Evolutionary conservation across 2,888 invertebrate genomes (phyloP).

Genomic region (Drosophila vallismaia): DNA sequence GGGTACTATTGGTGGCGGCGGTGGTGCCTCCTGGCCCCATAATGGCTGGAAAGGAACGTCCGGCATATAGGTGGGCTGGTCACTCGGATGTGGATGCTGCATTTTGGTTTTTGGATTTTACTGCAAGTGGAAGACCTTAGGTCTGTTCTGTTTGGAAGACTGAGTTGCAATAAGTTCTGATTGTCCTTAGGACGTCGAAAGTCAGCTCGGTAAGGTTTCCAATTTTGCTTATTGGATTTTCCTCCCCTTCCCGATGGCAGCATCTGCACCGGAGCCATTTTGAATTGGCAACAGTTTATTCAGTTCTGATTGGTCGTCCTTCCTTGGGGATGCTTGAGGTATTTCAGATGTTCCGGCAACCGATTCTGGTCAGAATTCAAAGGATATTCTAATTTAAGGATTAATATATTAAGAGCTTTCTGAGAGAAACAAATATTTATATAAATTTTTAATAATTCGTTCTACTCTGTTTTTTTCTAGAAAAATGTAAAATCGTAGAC

Average conservation of each 20-base stretch:
- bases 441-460: too few relatives aligned
- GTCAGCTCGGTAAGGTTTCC: slow-evolving; percentile 20
- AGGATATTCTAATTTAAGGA: background rate
- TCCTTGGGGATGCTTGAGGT: slow-evolving; percentile 11
- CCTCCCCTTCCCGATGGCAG: slow-evolving; percentile 48
- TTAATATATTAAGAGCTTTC: too few relatives aligned
- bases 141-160: slow-evolving; percentile 71
- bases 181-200: slow-evolving; percentile 33
- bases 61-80: slow-evolving; percentile 82
- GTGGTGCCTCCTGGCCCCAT: slow-evolving; percentile 85
- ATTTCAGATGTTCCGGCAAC: slow-evolving; percentile 1
- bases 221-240: slow-evolving; percentile 69
- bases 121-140: slow-evolving; percentile 43
- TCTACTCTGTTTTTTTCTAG: too few relatives aligned
- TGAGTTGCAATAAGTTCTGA: slow-evolving; percentile 61
- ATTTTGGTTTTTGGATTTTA: slow-evolving; percentile 45
- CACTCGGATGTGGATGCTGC: slow-evolving; percentile 83
- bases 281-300: slow-evolving; percentile 72
- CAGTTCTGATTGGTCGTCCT: slow-evolving; percentile 63
- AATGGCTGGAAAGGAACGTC: slow-evolving; percentile 84
- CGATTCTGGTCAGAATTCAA: background rate
- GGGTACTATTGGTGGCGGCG: slow-evolving; percentile 86
- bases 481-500: too few relatives aligned
- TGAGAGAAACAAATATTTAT: too few relatives aligned
- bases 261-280: slow-evolving; percentile 70